These are phyloP conservation scores for Xylophagus ater DNA, from an alignment of 2,888 invertebrate genomes.

Conservation along the genomic window DNA sequence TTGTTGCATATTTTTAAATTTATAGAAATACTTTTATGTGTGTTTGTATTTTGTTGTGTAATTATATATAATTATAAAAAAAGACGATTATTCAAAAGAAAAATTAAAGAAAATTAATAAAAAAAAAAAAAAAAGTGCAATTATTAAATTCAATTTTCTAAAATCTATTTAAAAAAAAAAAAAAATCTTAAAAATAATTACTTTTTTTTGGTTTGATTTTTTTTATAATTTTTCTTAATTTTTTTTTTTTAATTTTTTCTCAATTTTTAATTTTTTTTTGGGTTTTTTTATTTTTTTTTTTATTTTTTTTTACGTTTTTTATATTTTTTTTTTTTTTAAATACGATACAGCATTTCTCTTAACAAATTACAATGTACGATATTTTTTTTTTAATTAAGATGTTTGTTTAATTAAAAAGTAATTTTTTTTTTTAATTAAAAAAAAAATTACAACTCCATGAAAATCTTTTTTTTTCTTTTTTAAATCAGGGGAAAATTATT, in stretches of 20 bases:
- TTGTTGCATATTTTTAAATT: too few relatives aligned
- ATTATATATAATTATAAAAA: too few relatives aligned
- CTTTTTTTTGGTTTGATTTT: neutral
- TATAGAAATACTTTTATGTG: too few relatives aligned
- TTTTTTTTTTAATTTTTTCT: constrained; percentile 9
- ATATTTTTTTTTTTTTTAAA: constrained; percentile 18
- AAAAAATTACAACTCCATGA: neutral
- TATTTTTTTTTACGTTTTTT: constrained; percentile 16
- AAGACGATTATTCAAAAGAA: too few relatives aligned
- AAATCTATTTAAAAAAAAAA: too few relatives aligned
- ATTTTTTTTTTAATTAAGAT: neutral
- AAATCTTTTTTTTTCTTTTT: constrained; percentile 1
- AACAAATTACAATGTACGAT: constrained; percentile 11
- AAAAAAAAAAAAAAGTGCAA: too few relatives aligned
- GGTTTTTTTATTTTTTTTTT: constrained; percentile 13
- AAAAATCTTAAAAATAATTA: too few relatives aligned
- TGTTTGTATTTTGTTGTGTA: too few relatives aligned
- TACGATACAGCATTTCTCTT: constrained; percentile 20
- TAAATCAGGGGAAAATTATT: neutral
- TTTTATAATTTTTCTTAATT: neutral
- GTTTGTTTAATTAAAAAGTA: neutral
- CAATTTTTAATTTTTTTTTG: constrained; percentile 10
- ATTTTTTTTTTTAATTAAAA: neutral
- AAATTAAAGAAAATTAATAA: too few relatives aligned
- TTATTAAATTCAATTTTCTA: too few relatives aligned